Base-by-base conservation (phyloP, 2,113 vertebrate genomes). In the Tympanuchus pallidicinctus region DNA sequence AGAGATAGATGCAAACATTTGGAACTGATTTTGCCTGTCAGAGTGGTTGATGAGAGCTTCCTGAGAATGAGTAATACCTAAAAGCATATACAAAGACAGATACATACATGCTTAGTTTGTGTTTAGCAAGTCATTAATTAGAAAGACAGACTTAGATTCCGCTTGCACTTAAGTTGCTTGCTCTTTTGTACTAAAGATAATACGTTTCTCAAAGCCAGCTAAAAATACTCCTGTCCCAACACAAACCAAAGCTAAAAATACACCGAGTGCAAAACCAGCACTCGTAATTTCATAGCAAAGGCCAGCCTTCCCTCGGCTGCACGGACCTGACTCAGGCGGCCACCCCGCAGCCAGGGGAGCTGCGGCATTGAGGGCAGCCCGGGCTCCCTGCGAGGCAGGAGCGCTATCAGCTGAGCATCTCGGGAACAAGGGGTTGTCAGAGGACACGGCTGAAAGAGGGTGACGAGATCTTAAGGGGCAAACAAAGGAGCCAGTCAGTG, bases 121-220 rank as follows among this genome's bases (percentile, higher is more conserved):
- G 60, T 32, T 67, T 73, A 74, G 77, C 52, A 50, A 28, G 36
- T 25, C 89, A 89, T 94, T 94, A 89, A 95, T 91, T 93, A 89
- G 66, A 93, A 91, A 87, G 66, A 34, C 82, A 94, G 91, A 19
- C 43, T 71, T 6, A 3, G 47, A 24, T 30, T 82, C 88, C 87
- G 76, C 57, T 92, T 66, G 78, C 85, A 69, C 69, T 79, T 69
- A 60, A 72, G 59, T 76, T 85, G 59, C 59, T 89, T 89, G 56
- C 75, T 60, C 88, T 82, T 91, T 94, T 82, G 79, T 56, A 5
- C 75, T 86, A 38, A 91, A 94, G 75, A 86, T 89, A 93, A 88
- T 5, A 93, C 86, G 85, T 80, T 90, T 71, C 71, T 83, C 92
- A 92, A 88, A 94, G 72, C 34, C 56, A 45, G 43, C 63, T 84